A percentile compares a stretch with the other conserved stretches of the same genome.
phyloP scores from a whole-genome alignment of 1,140 invertebrate genomes.

The Homalodisca vitripennis region DNA sequence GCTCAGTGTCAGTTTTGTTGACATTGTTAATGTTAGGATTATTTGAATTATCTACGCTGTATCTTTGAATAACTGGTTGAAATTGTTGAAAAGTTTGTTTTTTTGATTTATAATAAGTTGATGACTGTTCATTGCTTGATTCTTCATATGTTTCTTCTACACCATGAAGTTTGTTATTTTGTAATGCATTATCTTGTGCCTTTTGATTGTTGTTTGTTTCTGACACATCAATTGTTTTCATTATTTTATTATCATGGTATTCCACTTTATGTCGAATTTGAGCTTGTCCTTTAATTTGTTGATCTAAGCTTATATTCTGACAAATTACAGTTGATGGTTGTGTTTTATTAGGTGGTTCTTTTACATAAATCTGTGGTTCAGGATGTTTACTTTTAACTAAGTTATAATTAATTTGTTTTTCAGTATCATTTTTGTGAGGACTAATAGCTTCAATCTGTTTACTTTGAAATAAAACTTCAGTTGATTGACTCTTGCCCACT shows the following conservation, averaged over 20 bases:
- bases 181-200: too few species aligned
- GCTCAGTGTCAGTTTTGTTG: too few species aligned
- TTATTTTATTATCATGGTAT: not conserved
- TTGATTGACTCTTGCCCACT: not conserved
- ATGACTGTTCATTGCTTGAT: not conserved
- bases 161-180: too few species aligned
- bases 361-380: not conserved
- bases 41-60: too few species aligned
- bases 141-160: not conserved
- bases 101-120: not conserved
- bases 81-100: too few species aligned
- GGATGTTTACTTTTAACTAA: not conserved
- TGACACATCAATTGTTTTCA: not conserved
- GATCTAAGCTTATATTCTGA: not conserved
- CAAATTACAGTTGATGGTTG: not conserved
- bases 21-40: too few species aligned
- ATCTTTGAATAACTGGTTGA: too few species aligned
- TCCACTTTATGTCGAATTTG: not conserved
- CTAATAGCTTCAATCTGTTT: not conserved
- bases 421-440: not conserved
- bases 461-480: not conserved
- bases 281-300: not conserved
- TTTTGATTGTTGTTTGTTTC: not conserved
- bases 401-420: not conserved
- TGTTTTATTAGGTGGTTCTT: not conserved